Conservation (phyloP, 2,113 vertebrate species). For the Nerophis lumbriciformis region DNA sequence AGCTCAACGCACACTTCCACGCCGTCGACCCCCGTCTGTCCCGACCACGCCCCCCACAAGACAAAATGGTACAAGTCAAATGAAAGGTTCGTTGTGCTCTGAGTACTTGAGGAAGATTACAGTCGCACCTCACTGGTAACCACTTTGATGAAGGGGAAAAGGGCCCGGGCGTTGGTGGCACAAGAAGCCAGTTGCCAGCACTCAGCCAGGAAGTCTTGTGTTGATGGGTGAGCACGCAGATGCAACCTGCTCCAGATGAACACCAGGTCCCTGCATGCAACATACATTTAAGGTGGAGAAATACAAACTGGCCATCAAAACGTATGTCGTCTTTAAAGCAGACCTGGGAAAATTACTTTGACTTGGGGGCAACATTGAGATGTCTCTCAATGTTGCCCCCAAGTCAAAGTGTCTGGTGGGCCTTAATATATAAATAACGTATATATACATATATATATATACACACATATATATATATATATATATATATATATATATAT, state of each 20-base stretch:
- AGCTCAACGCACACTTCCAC: constrained; percentile 91
- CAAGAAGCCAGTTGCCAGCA: constrained; percentile 86
- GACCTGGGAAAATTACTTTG: too few relatives aligned
- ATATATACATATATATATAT: too few relatives aligned
- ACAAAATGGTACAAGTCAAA: background rate
- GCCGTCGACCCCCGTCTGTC: constrained; percentile 80
- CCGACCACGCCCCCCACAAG: constrained; percentile 22
- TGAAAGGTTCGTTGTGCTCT: too few relatives aligned
- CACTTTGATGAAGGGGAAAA: constrained; percentile 98
- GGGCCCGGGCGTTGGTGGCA: constrained; percentile 87
- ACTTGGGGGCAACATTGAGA: too few relatives aligned
- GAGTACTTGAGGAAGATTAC: background rate
- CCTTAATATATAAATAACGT: too few relatives aligned
- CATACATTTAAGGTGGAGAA: too few relatives aligned
- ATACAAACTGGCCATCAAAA: too few relatives aligned
- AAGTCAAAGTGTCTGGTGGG: too few relatives aligned
- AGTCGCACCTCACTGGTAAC: constrained; percentile 85
- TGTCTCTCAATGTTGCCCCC: too few relatives aligned
- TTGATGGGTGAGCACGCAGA: constrained; percentile 84
- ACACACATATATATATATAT: too few relatives aligned
- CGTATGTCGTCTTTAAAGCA: too few relatives aligned
- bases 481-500: too few relatives aligned
- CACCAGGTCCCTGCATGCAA: constrained; percentile 85
- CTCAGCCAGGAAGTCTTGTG: constrained; percentile 85
- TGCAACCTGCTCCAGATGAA: constrained; percentile 97